Evolutionary conservation across 30 jellyfish, hydroid and myxozoan genomes (phyloP).

Genomic region (Chrysaora quinquecirrha): DNA sequence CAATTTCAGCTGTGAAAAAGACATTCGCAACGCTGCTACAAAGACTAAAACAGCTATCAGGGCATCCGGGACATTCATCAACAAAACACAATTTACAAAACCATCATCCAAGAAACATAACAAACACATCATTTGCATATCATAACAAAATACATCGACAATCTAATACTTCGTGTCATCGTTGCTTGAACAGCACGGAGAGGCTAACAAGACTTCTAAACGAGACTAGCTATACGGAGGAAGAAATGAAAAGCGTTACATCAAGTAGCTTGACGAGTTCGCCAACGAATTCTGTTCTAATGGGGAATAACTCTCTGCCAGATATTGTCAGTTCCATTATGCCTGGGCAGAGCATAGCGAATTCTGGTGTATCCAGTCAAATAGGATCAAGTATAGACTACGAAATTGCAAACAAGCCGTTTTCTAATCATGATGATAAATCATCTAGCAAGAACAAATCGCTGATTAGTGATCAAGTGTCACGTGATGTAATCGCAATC

Average conservation of each 20-base stretch:
- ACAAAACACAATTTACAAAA: neutral
- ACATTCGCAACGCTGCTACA: neutral
- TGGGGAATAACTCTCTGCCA: neutral
- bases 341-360: neutral
- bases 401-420: neutral
- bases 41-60: neutral
- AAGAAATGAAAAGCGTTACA: neutral
- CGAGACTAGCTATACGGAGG: slow-evolving; percentile 39
- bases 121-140: neutral
- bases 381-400: neutral
- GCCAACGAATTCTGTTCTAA: neutral
- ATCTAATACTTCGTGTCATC: neutral
- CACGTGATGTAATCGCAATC: neutral
- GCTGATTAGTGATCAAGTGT: neutral
- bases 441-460: neutral
- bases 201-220: slow-evolving; percentile 4
- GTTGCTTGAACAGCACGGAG: slow-evolving; percentile 21
- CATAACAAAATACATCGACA: neutral
- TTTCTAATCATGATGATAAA: neutral
- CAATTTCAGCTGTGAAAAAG: neutral
- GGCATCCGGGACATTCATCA: neutral
- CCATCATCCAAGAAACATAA: neutral
- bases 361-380: neutral
- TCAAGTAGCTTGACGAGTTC: neutral
- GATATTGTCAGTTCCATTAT: neutral